These are phyloP conservation scores for Odontocerum albicorne DNA, from an alignment of 2,888 invertebrate genomes.

Conservation along the genomic window DNA sequence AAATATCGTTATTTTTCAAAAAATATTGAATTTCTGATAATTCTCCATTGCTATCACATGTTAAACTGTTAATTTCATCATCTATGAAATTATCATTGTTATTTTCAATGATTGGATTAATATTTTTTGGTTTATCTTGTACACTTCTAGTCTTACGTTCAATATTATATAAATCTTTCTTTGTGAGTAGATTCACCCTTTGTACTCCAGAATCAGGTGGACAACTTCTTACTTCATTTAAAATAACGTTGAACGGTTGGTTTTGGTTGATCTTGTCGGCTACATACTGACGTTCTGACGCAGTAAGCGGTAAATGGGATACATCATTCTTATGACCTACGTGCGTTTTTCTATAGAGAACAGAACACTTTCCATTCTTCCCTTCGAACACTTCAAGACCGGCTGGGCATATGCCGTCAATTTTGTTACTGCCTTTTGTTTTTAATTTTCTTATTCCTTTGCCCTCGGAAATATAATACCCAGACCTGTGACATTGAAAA, in stretches of 20 bases:
- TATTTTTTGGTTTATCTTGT: background rate
- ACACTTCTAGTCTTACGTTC: background rate
- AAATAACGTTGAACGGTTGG: background rate
- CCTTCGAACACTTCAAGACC: constrained; percentile 11
- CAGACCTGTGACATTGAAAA: constrained; percentile 14
- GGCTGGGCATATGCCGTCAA: constrained; percentile 16
- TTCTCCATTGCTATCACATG: too few species aligned
- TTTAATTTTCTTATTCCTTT: constrained; percentile 16
- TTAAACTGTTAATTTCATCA: background rate
- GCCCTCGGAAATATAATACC: constrained; percentile 8
- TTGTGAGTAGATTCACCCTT: constrained; percentile 13
- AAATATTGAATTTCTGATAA: too few species aligned
- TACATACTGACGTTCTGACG: constrained; percentile 2
- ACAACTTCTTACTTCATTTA: constrained; percentile 5
- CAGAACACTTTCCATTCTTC: constrained; percentile 11
- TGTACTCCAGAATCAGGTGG: background rate
- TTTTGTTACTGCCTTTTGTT: constrained; percentile 15
- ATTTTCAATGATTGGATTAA: background rate
- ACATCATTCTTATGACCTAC: constrained; percentile 10
- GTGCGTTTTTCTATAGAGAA: constrained; percentile 13
- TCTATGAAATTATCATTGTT: background rate
- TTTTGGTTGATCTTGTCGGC: constrained; percentile 6
- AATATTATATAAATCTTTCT: constrained; percentile 15
- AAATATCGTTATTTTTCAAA: too few species aligned
- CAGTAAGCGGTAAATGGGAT: constrained; percentile 1